Percentiles rank a stretch among this genome's conserved stretches.
Conservation (phyloP, 2,797 vertebrate species). For the Graptemys geographica region DNA sequence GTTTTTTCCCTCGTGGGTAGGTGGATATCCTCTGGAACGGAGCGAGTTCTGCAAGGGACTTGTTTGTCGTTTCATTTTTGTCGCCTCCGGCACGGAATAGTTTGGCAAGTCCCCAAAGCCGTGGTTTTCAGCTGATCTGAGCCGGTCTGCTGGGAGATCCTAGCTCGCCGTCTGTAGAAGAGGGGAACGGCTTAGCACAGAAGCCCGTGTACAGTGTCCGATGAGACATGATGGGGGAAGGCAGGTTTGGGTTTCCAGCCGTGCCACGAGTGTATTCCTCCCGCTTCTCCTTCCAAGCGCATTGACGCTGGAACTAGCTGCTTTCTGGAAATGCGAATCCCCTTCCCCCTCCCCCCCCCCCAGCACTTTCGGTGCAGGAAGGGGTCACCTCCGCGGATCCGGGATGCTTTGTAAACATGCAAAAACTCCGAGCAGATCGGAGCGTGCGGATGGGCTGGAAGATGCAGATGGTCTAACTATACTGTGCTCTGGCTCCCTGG, state of each 20-base stretch:
- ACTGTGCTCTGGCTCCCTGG: background rate
- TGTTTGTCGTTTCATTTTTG: background rate
- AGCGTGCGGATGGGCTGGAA: background rate
- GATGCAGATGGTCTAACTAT: background rate
- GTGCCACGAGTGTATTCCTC: background rate
- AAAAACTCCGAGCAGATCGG: too few relatives aligned
- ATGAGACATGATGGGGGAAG: background rate
- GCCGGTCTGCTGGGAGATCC: background rate
- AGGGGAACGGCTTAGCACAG: background rate
- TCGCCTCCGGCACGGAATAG: background rate
- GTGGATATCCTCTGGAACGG: too few relatives aligned
- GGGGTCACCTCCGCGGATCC: too few relatives aligned
- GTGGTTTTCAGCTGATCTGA: background rate
- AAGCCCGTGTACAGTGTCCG: background rate
- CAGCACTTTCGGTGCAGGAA: background rate
- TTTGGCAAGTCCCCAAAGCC: background rate
- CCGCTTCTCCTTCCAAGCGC: background rate
- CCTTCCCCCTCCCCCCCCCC: too few relatives aligned
- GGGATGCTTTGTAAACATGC: background rate
- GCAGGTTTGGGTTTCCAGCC: too few relatives aligned
- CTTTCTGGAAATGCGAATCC: too few relatives aligned
- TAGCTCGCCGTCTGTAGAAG: background rate
- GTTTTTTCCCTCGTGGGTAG: too few relatives aligned
- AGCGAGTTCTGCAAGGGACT: background rate
- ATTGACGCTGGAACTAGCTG: background rate